A percentile compares a stretch with the other conserved stretches of the same genome.
phyloP scores from a whole-genome alignment of 1,140 invertebrate species.

The Drosophila nannoptera region DNA sequence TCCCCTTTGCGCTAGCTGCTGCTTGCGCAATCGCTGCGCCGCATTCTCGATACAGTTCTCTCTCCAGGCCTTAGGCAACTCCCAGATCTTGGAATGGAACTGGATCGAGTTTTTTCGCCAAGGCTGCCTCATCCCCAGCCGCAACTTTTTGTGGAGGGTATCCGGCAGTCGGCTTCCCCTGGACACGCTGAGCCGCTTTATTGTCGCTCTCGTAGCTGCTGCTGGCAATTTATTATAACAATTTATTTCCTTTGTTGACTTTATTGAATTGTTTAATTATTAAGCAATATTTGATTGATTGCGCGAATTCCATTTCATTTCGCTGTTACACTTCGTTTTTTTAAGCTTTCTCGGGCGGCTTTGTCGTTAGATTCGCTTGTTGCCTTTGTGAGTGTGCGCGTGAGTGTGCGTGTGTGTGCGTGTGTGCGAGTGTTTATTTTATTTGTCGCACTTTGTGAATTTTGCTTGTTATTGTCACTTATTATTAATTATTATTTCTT shows the following conservation, averaged over 20 bases:
- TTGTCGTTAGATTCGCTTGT: slow-evolving; percentile 43
- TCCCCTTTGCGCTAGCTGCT: neutral
- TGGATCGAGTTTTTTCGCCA: too few species aligned
- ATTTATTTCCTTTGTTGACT: slow-evolving; percentile 65
- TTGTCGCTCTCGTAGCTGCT: slow-evolving; percentile 34
- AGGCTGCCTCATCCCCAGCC: too few species aligned
- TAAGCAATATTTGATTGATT: slow-evolving; percentile 79
- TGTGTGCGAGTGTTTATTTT: slow-evolving; percentile 29
- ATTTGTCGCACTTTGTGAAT: slow-evolving; percentile 64
- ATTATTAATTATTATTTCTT: slow-evolving; percentile 66
- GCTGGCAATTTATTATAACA: slow-evolving; percentile 59
- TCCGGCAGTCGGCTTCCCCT: slow-evolving; percentile 13
- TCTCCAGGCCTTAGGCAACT: too few species aligned
- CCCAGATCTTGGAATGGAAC: too few species aligned
- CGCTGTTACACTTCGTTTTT: slow-evolving; percentile 61
- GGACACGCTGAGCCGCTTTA: slow-evolving; percentile 17
- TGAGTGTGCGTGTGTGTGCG: slow-evolving; percentile 40
- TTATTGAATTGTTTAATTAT: slow-evolving; percentile 78
- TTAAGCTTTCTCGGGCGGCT: slow-evolving; percentile 64
- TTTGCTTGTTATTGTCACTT: slow-evolving; percentile 65
- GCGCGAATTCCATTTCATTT: slow-evolving; percentile 73
- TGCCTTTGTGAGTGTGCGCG: slow-evolving; percentile 39
- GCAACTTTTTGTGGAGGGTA: slow-evolving; percentile 1
- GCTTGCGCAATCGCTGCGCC: slow-evolving; percentile 32
- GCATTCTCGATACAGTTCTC: too few species aligned